Evolutionary conservation across 2,888 invertebrate species (phyloP).

Genomic region (Philonicus albiceps): DNA sequence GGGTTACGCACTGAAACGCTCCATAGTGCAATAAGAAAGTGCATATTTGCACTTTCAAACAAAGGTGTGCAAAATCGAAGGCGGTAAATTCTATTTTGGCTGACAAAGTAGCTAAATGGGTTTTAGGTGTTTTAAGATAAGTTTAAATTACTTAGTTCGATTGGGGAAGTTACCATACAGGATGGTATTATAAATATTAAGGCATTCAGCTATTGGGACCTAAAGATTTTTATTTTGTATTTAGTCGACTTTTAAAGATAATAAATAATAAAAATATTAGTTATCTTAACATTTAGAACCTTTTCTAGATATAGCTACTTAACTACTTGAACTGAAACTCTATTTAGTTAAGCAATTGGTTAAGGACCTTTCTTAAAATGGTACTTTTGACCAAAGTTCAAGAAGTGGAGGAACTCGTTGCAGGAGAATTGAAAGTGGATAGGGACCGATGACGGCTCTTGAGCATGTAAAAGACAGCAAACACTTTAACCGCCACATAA

Average conservation of each 20-base stretch:
- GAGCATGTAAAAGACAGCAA: not conserved
- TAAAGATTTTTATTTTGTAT: too few species aligned
- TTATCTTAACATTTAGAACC: too few species aligned
- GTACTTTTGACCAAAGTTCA: not conserved
- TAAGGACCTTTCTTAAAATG: not conserved
- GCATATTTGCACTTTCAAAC: not conserved
- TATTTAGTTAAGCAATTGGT: too few species aligned
- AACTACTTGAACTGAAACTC: too few species aligned
- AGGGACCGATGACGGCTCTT: not conserved
- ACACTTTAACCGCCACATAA: not conserved
- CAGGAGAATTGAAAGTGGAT: not conserved
- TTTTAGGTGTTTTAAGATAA: not conserved
- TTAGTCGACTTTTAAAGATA: too few species aligned
- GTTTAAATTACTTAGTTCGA: not conserved
- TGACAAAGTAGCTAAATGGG: not conserved
- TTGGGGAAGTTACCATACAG: not conserved
- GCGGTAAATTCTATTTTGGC: not conserved
- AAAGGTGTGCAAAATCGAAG: not conserved
- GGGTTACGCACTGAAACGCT: not conserved
- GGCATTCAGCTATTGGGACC: too few species aligned
- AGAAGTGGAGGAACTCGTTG: not conserved
- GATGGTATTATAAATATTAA: too few species aligned
- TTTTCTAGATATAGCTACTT: too few species aligned
- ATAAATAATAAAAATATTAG: too few species aligned
- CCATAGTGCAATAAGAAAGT: not conserved